Evolutionary conservation across 2,113 vertebrate species (phyloP).

Genomic region (Pelecanus crispus): DNA sequence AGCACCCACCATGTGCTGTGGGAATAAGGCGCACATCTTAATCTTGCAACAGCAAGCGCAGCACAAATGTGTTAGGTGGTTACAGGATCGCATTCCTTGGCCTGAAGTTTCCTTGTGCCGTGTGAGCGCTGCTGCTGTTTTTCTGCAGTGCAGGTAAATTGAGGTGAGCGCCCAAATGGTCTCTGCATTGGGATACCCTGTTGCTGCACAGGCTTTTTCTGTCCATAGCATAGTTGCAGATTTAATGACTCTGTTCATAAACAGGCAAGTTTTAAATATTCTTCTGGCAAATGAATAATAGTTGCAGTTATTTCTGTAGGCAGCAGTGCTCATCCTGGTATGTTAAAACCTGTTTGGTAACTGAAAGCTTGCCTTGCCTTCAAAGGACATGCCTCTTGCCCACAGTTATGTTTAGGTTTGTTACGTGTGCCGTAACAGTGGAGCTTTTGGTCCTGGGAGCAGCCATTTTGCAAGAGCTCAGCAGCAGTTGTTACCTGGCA

Average conservation of each 20-base stretch:
- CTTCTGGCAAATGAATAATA: neutral
- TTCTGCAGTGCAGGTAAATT: no score
- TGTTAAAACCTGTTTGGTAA: neutral
- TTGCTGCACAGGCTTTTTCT: neutral
- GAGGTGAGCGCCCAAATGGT: neutral
- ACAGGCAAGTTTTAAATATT: neutral
- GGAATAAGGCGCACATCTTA: neutral
- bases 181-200: rapidly evolving
- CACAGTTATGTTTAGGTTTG: neutral
- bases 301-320: neutral
- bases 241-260: neutral
- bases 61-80: neutral
- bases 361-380: neutral
- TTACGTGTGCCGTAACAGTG: rapidly evolving
- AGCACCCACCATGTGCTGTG: neutral
- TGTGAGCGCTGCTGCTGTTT: neutral
- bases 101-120: neutral
- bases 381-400: neutral
- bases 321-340: neutral
- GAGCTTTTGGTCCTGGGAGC: neutral
- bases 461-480: constrained; percentile 36
- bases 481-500: constrained; percentile 57
- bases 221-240: rapidly evolving
- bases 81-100: neutral
- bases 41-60: neutral